phyloP scores from a whole-genome alignment of 2,888 invertebrate genomes.

The Vannuccia rotundouncinata region DNA sequence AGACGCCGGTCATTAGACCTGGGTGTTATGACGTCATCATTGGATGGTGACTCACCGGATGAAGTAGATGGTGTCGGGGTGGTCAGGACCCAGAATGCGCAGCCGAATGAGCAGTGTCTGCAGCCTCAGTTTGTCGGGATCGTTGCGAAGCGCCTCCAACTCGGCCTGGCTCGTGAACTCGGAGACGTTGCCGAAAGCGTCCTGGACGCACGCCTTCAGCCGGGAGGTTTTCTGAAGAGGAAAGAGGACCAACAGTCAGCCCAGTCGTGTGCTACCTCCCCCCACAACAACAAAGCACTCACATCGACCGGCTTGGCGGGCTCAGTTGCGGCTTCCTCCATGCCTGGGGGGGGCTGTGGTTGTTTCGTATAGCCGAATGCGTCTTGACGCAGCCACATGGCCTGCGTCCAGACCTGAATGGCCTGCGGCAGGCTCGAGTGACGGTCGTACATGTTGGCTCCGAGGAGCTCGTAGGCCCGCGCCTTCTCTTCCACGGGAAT shows the following conservation, averaged over 20 bases:
- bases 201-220: neutral
- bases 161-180: conserved; percentile 8
- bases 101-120: conserved; percentile 77
- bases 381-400: neutral
- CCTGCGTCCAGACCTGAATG: conserved; percentile 15
- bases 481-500: conserved; percentile 32
- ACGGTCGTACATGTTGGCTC: conserved; percentile 29
- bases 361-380: neutral
- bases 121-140: conserved; percentile 89
- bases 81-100: conserved; percentile 79
- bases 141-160: neutral
- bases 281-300: too few relatives aligned
- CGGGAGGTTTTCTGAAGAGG: neutral
- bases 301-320: too few relatives aligned
- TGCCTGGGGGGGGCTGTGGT: neutral
- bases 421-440: neutral
- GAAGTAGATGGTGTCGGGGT: conserved; percentile 93
- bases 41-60: conserved; percentile 67
- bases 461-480: conserved; percentile 16
- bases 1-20: too few relatives aligned
- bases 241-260: too few relatives aligned
- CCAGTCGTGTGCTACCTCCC: too few relatives aligned
- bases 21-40: too few relatives aligned
- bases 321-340: too few relatives aligned
- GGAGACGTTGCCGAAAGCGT: neutral